Evolutionary conservation across 2,797 vertebrate species (phyloP), one percentile per base, ranked within the genome.

Genomic region (Mycteria americana): DNA sequence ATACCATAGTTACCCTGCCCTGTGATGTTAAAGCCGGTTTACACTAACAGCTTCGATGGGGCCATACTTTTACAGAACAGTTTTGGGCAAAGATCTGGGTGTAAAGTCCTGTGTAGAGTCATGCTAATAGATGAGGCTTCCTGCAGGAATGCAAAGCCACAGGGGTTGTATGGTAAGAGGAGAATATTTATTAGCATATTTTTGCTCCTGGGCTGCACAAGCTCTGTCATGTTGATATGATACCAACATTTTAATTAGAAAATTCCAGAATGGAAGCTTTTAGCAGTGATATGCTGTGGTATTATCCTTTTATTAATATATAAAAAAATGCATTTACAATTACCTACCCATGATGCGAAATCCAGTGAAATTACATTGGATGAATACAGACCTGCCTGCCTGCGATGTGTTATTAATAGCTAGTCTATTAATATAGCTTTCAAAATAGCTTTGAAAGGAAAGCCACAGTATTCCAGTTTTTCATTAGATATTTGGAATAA

Each of bases 171-270:
- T 35, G 51, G 67, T 56, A 63, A 43, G 60, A 9, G 3, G 7
- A 89, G 54, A 54, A 27, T 85, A 68, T 84, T 93, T 92, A 89
- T 70, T 63, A 91, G 21, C 18, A 8, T 76, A 19, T 70, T 93
- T 91, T 92, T 92, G 60, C 89, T 95, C 25, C 74, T 89, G 51
- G 81, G 63, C 74, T 91, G 62, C 46, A 77, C 86, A 91, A 85
- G 91, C 54, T 89, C 84, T 82, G 74, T 85, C 84, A 50, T 85
- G 86, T 94, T 69, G 57, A 65, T 76, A 54, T 4, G 37, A 83
- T 75, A 84, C 39, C 23, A 72, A 39, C 5, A 25, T 79, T 95
- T 93, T 92, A 95, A 89, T 93, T 85, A 90, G 51, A 92, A 84
- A 86, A 85, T 91, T 95, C 56, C 80, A 74, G 54, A 92, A 63